Conservation (phyloP, 37 sponge, comb jelly and placozoan genomes). For the Geodia barretti region DNA sequence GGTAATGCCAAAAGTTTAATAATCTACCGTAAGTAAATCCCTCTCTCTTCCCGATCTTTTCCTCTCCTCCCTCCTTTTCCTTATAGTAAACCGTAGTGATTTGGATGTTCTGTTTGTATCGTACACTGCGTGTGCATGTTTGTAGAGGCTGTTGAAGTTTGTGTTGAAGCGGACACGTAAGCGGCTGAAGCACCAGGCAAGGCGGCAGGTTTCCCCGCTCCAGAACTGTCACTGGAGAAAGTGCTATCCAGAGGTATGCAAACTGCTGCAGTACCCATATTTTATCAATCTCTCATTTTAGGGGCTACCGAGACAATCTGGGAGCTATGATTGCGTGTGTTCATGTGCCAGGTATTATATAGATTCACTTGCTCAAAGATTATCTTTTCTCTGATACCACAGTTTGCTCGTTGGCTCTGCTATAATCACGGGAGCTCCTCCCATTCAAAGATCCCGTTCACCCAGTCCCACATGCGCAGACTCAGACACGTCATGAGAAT, state of each 20-base stretch:
- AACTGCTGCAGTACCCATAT: not conserved
- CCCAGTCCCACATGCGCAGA: conserved; percentile 13
- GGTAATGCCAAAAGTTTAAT: too few relatives aligned
- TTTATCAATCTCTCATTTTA: not conserved
- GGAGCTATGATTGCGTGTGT: conserved; percentile 39
- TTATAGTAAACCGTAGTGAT: too few relatives aligned
- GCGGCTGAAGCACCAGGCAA: not conserved
- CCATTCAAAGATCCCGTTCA: conserved; percentile 10
- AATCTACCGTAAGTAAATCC: too few relatives aligned
- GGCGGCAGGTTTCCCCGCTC: too few relatives aligned
- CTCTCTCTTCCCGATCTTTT: too few relatives aligned
- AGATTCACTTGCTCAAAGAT: not conserved
- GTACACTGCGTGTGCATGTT: not conserved
- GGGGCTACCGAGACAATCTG: conserved; percentile 26
- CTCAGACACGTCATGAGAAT: not conserved
- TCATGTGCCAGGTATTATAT: conserved; percentile 33
- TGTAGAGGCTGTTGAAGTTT: conserved; percentile 10
- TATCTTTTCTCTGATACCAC: conserved; percentile 1
- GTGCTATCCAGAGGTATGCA: not conserved
- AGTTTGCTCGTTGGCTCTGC: conserved; percentile 49
- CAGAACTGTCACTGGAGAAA: conserved; percentile 7
- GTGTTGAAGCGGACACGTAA: not conserved
- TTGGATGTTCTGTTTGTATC: too few relatives aligned
- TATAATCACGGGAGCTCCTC: too few relatives aligned
- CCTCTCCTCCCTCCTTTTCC: too few relatives aligned